phyloP scores from a whole-genome alignment of 2,888 invertebrate species.

The Linhomoeus sp. region DNA sequence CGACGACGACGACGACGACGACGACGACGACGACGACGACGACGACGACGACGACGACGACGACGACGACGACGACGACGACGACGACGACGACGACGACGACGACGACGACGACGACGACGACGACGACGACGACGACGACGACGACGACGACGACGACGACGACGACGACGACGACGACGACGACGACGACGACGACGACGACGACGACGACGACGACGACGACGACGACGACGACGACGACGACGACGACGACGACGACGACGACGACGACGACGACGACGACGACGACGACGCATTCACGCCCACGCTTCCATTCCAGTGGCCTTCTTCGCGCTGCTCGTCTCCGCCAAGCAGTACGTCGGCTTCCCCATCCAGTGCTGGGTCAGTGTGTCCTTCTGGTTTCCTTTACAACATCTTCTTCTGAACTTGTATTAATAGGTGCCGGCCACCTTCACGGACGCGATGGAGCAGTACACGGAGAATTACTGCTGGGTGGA shows the following conservation, averaged over 20 bases:
- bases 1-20: too few relatives aligned
- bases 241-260: constrained; percentile 3
- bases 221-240: constrained; percentile 1
- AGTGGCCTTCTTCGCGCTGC: constrained; percentile 26
- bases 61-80: not conserved
- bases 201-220: constrained; percentile 5
- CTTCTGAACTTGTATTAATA: not conserved
- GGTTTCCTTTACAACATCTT: too few relatives aligned
- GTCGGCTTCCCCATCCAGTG: constrained; percentile 23
- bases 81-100: constrained; percentile 54
- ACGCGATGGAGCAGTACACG: constrained; percentile 29
- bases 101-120: constrained; percentile 8
- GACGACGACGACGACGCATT: not conserved
- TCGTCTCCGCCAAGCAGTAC: constrained; percentile 27
- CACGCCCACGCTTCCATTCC: constrained; percentile 6
- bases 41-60: not conserved
- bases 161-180: constrained; percentile 4
- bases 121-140: not conserved
- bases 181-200: constrained; percentile 2
- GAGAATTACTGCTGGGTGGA: constrained; percentile 23
- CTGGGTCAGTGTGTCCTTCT: too few relatives aligned
- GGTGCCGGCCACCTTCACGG: constrained; percentile 26
- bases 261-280: constrained; percentile 2
- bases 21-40: too few relatives aligned
- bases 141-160: constrained; percentile 1